These are phyloP conservation scores for Rhinoraja longicauda DNA, from an alignment of 2,797 vertebrate genomes.

Conservation along the genomic window DNA sequence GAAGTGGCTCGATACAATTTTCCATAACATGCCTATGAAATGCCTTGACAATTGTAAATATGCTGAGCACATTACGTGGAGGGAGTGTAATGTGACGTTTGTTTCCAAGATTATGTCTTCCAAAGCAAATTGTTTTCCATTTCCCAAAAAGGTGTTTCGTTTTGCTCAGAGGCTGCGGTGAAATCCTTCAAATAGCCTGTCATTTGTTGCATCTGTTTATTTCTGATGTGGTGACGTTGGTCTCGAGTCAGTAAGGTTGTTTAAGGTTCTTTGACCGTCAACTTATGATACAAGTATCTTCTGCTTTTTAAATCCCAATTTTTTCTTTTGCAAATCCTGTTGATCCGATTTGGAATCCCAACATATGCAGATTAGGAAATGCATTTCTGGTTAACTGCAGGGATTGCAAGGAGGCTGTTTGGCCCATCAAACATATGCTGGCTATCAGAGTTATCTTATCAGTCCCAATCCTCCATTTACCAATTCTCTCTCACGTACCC, in stretches of 20 bases:
- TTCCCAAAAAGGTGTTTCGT: background rate
- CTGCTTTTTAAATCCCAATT: background rate
- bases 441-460: too few species aligned
- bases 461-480: too few species aligned
- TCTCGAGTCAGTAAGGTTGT: background rate
- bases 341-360: background rate
- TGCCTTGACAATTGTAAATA: background rate
- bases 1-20: background rate
- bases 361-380: too few species aligned
- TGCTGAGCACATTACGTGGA: background rate
- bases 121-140: background rate
- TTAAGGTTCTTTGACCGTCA: background rate
- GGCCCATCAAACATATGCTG: too few species aligned
- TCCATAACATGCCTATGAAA: background rate
- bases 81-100: background rate
- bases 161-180: background rate
- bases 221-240: background rate
- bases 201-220: background rate
- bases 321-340: background rate
- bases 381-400: too few species aligned
- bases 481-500: too few species aligned
- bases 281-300: background rate
- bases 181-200: background rate
- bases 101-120: conserved; percentile 8
- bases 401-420: too few species aligned